These are phyloP conservation scores for Holacanthella duospinosa DNA, from an alignment of 2,888 invertebrate species.

Conservation along the genomic window DNA sequence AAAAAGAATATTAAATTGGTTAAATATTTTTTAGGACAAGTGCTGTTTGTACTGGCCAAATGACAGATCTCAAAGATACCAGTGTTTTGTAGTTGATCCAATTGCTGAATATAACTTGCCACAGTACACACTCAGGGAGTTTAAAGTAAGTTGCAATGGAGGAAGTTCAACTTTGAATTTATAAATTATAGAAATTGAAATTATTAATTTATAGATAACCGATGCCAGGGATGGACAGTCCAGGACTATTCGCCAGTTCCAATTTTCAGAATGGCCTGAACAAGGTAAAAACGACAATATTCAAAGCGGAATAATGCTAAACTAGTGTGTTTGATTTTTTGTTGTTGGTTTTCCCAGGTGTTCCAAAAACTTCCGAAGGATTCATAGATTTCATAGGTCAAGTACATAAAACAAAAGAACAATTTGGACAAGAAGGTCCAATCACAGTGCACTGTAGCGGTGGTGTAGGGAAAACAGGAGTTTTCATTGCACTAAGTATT, in stretches of 20 bases:
- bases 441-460: conserved; percentile 97
- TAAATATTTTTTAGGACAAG: conserved; percentile 70
- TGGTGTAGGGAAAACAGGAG: conserved; percentile 96
- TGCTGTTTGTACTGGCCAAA: conserved; percentile 99
- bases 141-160: conserved; percentile 53
- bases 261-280: conserved; percentile 92
- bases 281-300: conserved; percentile 48
- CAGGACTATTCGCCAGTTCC: conserved; percentile 89
- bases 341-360: conserved; percentile 47
- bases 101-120: conserved; percentile 99
- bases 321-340: conserved; percentile 37
- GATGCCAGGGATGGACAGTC: conserved; percentile 96
- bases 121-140: conserved; percentile 95
- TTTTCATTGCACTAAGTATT: conserved; percentile 94
- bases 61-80: conserved; percentile 91
- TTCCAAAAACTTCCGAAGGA: conserved; percentile 94
- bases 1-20: background rate
- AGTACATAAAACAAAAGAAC: conserved; percentile 99
- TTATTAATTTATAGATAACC: conserved; percentile 52
- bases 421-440: conserved; percentile 98
- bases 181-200: background rate
- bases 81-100: conserved; percentile 96
- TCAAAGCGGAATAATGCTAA: conserved; percentile 47
- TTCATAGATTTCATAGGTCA: conserved; percentile 99
- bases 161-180: background rate